Conservation (phyloP, 2,888 invertebrate species). For the Torymus auratus region DNA sequence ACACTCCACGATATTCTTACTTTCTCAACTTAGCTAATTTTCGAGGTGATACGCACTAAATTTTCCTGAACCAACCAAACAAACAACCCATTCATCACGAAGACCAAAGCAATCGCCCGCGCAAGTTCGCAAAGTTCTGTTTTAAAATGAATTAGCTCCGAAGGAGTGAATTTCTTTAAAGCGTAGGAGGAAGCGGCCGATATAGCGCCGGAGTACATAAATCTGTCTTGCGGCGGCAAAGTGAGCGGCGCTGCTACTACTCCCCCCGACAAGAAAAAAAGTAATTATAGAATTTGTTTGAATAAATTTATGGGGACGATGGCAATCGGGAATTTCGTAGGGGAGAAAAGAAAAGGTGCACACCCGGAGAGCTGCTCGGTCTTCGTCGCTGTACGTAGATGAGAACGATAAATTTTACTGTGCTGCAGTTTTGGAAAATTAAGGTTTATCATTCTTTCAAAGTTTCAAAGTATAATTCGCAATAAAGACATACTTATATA, state of each 20-base stretch:
- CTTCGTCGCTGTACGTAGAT: background rate
- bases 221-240: conserved; percentile 46
- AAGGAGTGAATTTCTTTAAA: conserved; percentile 36
- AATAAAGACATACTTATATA: no score
- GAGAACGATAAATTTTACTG: conserved; percentile 20
- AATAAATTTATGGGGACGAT: conserved; percentile 72
- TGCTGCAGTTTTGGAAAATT: no score
- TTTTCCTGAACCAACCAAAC: background rate
- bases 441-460: no score
- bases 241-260: conserved; percentile 15
- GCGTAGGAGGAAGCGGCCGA: conserved; percentile 1
- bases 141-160: conserved; percentile 37
- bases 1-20: no score
- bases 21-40: no score
- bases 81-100: background rate
- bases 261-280: conserved; percentile 62
- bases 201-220: conserved; percentile 51
- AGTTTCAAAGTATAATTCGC: no score
- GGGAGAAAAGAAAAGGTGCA: conserved; percentile 62
- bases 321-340: conserved; percentile 69
- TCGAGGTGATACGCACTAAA: background rate
- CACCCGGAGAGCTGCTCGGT: conserved; percentile 65
- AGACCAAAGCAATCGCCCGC: background rate
- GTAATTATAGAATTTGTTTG: conserved; percentile 76
- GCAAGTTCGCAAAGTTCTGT: background rate